Evolutionary conservation across 1,140 invertebrate genomes (phyloP), one percentile per base, ranked within the genome.

Genomic region (Lineus longissimus): DNA sequence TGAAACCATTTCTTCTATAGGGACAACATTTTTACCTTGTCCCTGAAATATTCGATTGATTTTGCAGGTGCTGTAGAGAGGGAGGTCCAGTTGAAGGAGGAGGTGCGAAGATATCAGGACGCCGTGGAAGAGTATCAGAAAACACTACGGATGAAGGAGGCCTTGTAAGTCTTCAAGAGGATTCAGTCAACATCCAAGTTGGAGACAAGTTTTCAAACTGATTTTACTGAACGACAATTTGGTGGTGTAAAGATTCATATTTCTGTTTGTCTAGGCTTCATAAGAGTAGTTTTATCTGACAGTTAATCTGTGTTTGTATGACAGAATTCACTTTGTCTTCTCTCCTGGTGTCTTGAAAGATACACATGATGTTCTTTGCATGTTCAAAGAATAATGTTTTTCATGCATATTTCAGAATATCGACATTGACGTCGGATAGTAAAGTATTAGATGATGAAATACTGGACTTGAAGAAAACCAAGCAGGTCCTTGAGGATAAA

Each of bases 71-170:
- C 63, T 55, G 71, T 71, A 62, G 64, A 70, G 30, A 65, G 73
- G 61, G 76, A 76, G 45, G 67, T 60, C 19, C 30, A 69, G 19
- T 58, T 77, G 1, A 67, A 60, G 60, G 31, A 68, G 51, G 66
- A 73, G 61, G 60, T 70, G 25, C 47, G 66, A 13, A n/a, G 7
- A 1, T 33, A 55, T 27, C 51, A 66, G 47, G 19, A 41, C 4
- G 19, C 33, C 25, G 13, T 43, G 13, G 29, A 47, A 59, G 62
- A 64, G 19, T 25, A 36, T 9, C 23, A 60, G 45, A 23, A 59
- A 36, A 33, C 36, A 19, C n/a, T 60, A 29, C 19, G n/a, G 22
- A n/a, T 23, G 6, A 62, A 62, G 30, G 51, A 62, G n/a, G 33
- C 17, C 1, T 23, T 62, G 61, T 56, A 62, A 29, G 61, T 36